phyloP scores from a whole-genome alignment of 1,140 invertebrate genomes.

The Lepidostoma basale region DNA sequence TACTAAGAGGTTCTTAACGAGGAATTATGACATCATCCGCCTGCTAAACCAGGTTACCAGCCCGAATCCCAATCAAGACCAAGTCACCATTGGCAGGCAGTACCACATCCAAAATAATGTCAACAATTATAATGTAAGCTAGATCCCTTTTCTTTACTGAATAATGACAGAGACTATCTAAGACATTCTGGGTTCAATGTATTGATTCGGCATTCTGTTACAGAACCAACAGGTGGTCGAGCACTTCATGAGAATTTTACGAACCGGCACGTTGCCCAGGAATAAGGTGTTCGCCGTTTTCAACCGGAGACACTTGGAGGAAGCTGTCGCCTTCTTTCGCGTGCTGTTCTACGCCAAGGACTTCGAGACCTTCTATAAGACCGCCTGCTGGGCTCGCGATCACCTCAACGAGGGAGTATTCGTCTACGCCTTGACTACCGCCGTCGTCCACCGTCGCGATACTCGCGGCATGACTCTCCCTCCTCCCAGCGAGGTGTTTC shows the following conservation, averaged over 20 bases:
- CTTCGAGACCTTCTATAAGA: constrained; percentile 62
- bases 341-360: constrained; percentile 63
- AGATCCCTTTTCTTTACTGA: neutral
- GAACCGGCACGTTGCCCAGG: constrained; percentile 56
- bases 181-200: neutral
- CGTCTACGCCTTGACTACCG: constrained; percentile 58
- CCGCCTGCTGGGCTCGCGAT: constrained; percentile 58
- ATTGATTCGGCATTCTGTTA: constrained; percentile 37
- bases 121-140: too few species aligned
- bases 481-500: constrained; percentile 61
- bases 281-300: constrained; percentile 62
- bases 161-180: neutral
- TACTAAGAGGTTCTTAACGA: constrained; percentile 43
- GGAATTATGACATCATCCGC: constrained; percentile 51
- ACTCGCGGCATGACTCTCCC: constrained; percentile 61
- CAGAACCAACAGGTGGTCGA: constrained; percentile 61
- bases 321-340: constrained; percentile 57
- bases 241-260: constrained; percentile 61
- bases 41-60: constrained; percentile 50
- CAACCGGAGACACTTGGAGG: constrained; percentile 55
- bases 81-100: constrained; percentile 50
- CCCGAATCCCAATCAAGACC: constrained; percentile 49
- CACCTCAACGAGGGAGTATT: constrained; percentile 63
- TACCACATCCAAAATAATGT: too few species aligned
- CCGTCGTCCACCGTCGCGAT: constrained; percentile 59